Conservation (phyloP, 2,888 invertebrate species). For the Sepiola atlantica region DNA sequence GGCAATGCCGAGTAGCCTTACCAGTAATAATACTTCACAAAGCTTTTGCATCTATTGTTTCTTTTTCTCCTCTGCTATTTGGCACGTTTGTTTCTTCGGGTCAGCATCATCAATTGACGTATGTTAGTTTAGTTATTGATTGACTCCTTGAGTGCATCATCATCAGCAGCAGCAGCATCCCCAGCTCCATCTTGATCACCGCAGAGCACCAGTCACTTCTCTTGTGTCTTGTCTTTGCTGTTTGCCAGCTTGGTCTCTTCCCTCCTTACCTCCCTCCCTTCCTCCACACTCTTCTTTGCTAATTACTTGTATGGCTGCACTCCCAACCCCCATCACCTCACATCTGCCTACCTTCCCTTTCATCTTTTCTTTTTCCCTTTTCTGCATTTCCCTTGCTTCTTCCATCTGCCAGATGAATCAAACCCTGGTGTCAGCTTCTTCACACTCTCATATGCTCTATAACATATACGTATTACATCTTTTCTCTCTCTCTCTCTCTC, state of each 20-base stretch:
- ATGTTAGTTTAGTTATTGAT: constrained; percentile 21
- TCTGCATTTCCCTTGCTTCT: neutral
- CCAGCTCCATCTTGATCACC: neutral
- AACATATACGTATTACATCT: neutral
- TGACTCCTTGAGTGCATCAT: neutral
- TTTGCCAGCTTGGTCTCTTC: constrained; percentile 6
- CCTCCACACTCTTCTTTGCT: neutral
- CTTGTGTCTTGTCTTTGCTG: neutral
- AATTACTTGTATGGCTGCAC: constrained; percentile 18
- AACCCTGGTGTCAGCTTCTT: neutral
- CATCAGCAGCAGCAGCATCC: neutral
- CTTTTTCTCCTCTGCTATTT: neutral
- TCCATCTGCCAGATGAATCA: constrained; percentile 12
- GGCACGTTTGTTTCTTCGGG: constrained; percentile 1
- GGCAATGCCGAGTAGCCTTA: too few relatives aligned
- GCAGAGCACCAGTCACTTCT: neutral
- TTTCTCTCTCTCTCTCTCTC: neutral
- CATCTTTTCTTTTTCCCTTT: neutral
- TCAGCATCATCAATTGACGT: constrained; percentile 32
- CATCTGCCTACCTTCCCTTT: neutral
- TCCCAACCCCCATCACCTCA: neutral
- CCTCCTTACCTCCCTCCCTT: too few relatives aligned
- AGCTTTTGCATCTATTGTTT: neutral
- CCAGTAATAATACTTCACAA: neutral
- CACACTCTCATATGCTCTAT: neutral